These are phyloP conservation scores for Nysson spinosus DNA, from an alignment of 2,888 invertebrate genomes.

Conservation along the genomic window DNA sequence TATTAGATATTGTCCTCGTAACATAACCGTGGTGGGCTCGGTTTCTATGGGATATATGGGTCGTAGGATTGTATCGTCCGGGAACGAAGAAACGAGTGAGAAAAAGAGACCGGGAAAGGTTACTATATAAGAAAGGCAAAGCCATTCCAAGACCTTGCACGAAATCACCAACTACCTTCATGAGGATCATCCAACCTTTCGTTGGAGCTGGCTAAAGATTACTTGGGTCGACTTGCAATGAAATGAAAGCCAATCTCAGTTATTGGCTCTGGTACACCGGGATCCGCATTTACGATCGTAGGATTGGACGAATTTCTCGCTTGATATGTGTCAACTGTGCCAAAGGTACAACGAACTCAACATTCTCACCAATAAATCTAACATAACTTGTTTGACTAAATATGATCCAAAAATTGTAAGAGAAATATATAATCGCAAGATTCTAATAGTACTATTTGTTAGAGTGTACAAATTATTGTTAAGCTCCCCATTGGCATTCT, in stretches of 20 bases:
- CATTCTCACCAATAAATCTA: too few relatives aligned
- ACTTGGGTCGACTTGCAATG: conserved; percentile 43
- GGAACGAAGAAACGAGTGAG: conserved; percentile 5
- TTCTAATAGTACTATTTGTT: too few relatives aligned
- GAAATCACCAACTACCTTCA: conserved; percentile 44
- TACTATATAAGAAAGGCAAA: conserved; percentile 15
- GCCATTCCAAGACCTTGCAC: conserved; percentile 36
- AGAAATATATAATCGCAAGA: too few relatives aligned
- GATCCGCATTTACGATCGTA: conserved; percentile 54
- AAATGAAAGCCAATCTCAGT: conserved; percentile 69
- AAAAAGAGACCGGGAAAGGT: background rate
- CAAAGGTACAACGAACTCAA: conserved; percentile 45
- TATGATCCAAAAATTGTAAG: background rate
- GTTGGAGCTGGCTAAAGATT: conserved; percentile 57
- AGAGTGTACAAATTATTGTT: too few relatives aligned
- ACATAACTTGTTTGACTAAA: too few relatives aligned
- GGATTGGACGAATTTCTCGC: conserved; percentile 46
- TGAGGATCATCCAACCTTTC: conserved; percentile 32
- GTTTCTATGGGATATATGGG: conserved; percentile 45
- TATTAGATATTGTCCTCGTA: conserved; percentile 70
- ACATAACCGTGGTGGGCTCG: conserved; percentile 53
- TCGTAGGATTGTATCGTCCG: conserved; percentile 49
- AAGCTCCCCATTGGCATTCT: conserved; percentile 7
- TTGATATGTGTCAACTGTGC: conserved; percentile 52
- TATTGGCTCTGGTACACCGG: conserved; percentile 63